phyloP scores from a whole-genome alignment of 2,797 vertebrate species.

The Psittacula derbiana region DNA sequence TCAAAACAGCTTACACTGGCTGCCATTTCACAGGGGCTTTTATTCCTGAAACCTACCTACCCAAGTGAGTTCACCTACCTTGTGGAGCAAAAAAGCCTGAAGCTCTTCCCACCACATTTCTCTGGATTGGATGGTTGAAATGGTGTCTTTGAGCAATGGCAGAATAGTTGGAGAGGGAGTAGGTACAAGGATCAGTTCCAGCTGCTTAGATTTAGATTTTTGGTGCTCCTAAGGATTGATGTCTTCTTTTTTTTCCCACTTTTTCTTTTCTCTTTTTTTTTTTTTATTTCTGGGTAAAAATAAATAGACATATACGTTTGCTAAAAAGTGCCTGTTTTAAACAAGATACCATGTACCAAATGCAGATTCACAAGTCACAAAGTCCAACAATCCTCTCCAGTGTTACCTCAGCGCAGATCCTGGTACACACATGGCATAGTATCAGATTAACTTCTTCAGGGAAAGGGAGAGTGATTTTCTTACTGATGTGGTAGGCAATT shows the following conservation, averaged over 20 bases:
- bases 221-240: not conserved
- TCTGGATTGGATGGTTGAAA: not conserved
- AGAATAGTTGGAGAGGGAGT: not conserved
- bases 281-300: not conserved
- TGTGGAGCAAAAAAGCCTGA: fast-evolving
- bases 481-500: not conserved
- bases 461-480: not conserved
- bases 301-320: not conserved
- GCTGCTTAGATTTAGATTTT: not conserved
- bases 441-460: not conserved
- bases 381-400: not conserved
- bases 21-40: not conserved
- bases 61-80: not conserved
- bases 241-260: not conserved
- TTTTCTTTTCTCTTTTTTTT: not conserved
- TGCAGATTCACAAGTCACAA: not conserved
- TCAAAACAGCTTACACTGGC: not conserved
- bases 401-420: not conserved
- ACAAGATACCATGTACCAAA: not conserved
- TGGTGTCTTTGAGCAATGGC: not conserved
- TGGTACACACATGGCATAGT: not conserved
- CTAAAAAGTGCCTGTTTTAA: not conserved
- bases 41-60: not conserved
- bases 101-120: not conserved
- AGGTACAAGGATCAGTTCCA: not conserved